Base-by-base conservation (phyloP, 2,113 vertebrate genomes). In the Charadrius vociferus region DNA sequence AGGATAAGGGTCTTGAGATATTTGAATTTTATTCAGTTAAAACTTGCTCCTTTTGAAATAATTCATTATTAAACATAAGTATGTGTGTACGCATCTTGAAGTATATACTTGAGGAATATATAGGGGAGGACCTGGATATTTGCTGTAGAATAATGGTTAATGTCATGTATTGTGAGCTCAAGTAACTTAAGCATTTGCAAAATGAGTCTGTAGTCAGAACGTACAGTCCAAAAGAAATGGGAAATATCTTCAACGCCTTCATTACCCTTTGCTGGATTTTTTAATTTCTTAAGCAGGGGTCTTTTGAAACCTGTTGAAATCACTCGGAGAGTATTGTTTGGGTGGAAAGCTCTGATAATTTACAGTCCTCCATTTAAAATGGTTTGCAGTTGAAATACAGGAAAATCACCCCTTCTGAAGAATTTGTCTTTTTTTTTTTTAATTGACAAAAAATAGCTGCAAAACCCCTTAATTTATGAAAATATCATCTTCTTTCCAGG, bases 401-500 rank as follows among this genome's bases (percentile, higher is more conserved):
- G 26, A 43, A 66, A 47, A 74, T 19, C 9, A 8, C 24, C 78
- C 29, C 19, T 81, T 22, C 30, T 67, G 0, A 55, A 79, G 59
- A 39, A 27, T 2, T 5, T n/a, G 6, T 18, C 4, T 7, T 24
- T 29, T 49, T 12, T 12, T 8, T 36, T 88, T 75, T 36, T 7
- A 8, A 9, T 34, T 45, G 26, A 19, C 14, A 36, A 81, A 81
- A 68, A n/a, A 10, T 23, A 45, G 10, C n/a, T 74, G 22, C 53
- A 81, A 41, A 21, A 2, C 7, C 4, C 14, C 9, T 67, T 66
- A 36, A 66, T 6, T 47, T 74, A 26, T 79, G 49, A 23, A 43
- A 20, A 9, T 90, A 10, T 90, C 41, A 10, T 90, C 80, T 87
- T 88, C 41, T 68, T 92, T 93, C 22, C 96, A 99, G 99, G 99